Base-by-base conservation (phyloP, 2,113 vertebrate genomes). In the Caretta caretta region DNA sequence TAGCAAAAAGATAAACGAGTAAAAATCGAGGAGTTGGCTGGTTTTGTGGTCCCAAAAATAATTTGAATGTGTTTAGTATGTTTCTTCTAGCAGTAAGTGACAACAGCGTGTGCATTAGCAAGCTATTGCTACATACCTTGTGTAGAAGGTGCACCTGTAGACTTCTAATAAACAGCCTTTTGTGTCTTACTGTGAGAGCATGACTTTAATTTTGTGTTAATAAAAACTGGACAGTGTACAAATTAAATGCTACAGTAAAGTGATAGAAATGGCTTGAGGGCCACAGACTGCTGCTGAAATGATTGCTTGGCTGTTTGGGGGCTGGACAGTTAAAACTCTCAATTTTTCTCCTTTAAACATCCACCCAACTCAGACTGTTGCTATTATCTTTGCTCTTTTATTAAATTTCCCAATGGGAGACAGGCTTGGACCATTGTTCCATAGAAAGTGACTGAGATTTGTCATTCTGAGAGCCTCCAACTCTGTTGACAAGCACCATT, bases 401-500 rank as follows among this genome's bases (percentile, higher is more conserved):
- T 10, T 6, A 80, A 79, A 35, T 5, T 0, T 35, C 20, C 54
- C 42, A 31, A 6, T 53, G 51, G 88, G 84, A 90, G 19, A 84
- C 49, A n/a, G 56, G 8, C 50, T 31, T 25, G 31, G 53, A 72
- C 10, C 16, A 1, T 92, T 90, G 53, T 57, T 91, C 80, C 87
- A 53, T 86, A 78, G 72, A 29, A 48, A 78, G 10, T 72, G 65
- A 38, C 65, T 69, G 65, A 72, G n/a, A 38, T 72, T 72, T 72
- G 17, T 78, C 75, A 46, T 46, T 75, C 20, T 24, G 38, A 46
- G 10, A 25, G 72, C 38, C 72, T 48, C 75, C 12, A 78, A 8
- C 10, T 78, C 42, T 78, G 42, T 11, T 29, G 25, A 25, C 53
- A 83, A 72, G 50, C 65, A 38, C 9, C 42, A 7, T 0, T 0